Evolutionary conservation across 2,797 vertebrate genomes (phyloP).

Genomic region (Oryzias dopingdopingensis): DNA sequence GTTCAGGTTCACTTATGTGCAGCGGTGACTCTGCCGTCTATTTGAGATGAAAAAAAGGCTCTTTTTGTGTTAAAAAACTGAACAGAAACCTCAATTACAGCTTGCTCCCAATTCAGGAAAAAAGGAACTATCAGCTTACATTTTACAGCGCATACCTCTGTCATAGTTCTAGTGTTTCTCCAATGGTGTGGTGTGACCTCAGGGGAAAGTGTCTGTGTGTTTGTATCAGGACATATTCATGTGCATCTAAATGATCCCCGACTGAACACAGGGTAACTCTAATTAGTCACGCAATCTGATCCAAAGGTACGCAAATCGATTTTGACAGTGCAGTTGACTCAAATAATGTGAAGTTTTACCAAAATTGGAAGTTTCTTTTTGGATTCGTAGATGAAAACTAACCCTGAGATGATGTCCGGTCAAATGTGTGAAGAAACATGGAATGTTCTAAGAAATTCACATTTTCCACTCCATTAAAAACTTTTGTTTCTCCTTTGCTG

Average conservation of each 20-base stretch:
- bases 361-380: too few relatives aligned
- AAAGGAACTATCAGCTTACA: slow-evolving; percentile 62
- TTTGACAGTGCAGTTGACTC: too few relatives aligned
- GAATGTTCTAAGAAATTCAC: neutral
- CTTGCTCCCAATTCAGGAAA: slow-evolving; percentile 60
- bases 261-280: too few relatives aligned
- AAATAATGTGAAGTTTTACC: too few relatives aligned
- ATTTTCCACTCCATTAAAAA: neutral
- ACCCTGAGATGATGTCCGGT: too few relatives aligned
- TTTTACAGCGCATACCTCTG: slow-evolving; percentile 76
- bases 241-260: too few relatives aligned
- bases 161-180: slow-evolving; percentile 76
- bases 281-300: too few relatives aligned
- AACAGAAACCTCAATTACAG: slow-evolving; percentile 58
- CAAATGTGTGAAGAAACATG: too few relatives aligned
- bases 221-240: neutral
- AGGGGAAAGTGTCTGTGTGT: slow-evolving; percentile 36
- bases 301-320: too few relatives aligned
- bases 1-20: slow-evolving; percentile 40
- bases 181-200: slow-evolving; percentile 53
- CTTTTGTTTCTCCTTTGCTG: neutral
- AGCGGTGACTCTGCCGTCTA: slow-evolving; percentile 49
- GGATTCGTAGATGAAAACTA: too few relatives aligned
- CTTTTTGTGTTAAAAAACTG: slow-evolving; percentile 48
- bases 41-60: slow-evolving; percentile 53